Evolutionary conservation across 2,113 vertebrate species (phyloP), one percentile per base, ranked within the genome.

Genomic region (Tetrax tetrax): DNA sequence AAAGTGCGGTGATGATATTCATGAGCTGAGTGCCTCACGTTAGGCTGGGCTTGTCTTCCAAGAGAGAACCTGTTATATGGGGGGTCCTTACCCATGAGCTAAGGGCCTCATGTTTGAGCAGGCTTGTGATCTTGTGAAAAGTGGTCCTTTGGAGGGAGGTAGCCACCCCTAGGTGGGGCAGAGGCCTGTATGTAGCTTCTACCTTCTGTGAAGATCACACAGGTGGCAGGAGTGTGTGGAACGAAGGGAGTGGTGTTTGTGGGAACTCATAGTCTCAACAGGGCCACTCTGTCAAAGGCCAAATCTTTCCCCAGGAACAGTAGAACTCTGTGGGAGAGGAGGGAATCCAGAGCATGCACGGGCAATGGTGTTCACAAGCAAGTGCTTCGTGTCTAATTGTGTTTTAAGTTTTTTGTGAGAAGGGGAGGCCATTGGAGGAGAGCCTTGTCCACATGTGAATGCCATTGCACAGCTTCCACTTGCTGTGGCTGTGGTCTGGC

Each of bases 1-100:
- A 88, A 79, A 93, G 41, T 2, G 3, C 0, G 1, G 13, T 53
- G 70, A 79, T 60, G 57, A 72, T 86, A 75, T 95, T 95, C 14
- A 23, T 48, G 76, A 91, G 81, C 66, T 65, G 27, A 83, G 50
- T 56, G 50, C 71, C 54, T 94, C 75, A n/a, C 23, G 24, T 64
- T 90, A 93, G 23, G 57, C 75, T 93, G 65, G 66, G 74, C 19
- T 79, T 79, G 29, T 35, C 70, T 93, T 89, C 78, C 38, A 60
- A 87, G 85, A 70, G 50, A 66, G 22, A n/a, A 65, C 27, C 16
- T 70, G 74, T 54, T 63, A 15, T 14, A 18, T 91, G 53, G 7
- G 38, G 41, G 11, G 28, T 14, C 74, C 38, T 87, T 68, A 68
- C 19, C 53, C 19, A 5, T 18, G 27, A 51, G 69, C 3, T 11